Percentiles rank a stretch among this genome's conserved stretches.
Evolutionary conservation across 92 coral and sea anemone species (phyloP).

Genomic region (Montipora capitata): DNA sequence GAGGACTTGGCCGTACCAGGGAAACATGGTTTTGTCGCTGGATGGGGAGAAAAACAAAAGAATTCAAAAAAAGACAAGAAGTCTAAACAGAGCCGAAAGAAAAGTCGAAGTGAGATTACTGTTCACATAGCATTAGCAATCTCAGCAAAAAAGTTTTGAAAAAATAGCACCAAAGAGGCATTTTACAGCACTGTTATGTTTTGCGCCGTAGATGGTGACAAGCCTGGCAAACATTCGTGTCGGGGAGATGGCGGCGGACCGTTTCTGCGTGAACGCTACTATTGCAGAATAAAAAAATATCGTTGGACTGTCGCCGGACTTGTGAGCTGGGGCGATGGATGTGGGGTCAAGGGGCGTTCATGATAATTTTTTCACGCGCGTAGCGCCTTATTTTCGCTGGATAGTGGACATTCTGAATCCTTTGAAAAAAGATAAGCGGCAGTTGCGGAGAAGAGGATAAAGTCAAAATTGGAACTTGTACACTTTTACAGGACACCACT

Average conservation of each 20-base stretch:
- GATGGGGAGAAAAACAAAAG: constrained; percentile 52
- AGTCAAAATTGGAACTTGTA: neutral
- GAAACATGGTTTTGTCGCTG: constrained; percentile 77
- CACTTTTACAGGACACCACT: neutral
- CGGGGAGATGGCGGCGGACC: constrained; percentile 92
- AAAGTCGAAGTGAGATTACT: constrained; percentile 39
- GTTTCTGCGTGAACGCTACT: constrained; percentile 75
- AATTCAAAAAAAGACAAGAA: constrained; percentile 18
- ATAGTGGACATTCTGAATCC: constrained; percentile 47
- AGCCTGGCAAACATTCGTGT: constrained; percentile 81
- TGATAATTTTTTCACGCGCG: constrained; percentile 86
- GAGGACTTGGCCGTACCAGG: constrained; percentile 62
- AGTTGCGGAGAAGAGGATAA: constrained; percentile 8
- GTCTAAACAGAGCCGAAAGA: constrained; percentile 31
- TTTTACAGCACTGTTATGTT: constrained; percentile 80
- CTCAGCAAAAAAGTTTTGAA: constrained; percentile 52
- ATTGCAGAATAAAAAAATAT: constrained; percentile 55
- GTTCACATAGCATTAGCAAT: constrained; percentile 73
- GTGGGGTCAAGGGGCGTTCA: constrained; percentile 72
- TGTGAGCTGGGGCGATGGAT: constrained; percentile 91
- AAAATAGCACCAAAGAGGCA: constrained; percentile 58
- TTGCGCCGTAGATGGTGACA: constrained; percentile 81
- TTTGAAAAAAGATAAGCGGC: neutral
- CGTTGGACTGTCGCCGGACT: constrained; percentile 91
- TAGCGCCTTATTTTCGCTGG: constrained; percentile 82